Conservation (phyloP, 2,113 vertebrate genomes). For the Paraplagusia blochii region DNA sequence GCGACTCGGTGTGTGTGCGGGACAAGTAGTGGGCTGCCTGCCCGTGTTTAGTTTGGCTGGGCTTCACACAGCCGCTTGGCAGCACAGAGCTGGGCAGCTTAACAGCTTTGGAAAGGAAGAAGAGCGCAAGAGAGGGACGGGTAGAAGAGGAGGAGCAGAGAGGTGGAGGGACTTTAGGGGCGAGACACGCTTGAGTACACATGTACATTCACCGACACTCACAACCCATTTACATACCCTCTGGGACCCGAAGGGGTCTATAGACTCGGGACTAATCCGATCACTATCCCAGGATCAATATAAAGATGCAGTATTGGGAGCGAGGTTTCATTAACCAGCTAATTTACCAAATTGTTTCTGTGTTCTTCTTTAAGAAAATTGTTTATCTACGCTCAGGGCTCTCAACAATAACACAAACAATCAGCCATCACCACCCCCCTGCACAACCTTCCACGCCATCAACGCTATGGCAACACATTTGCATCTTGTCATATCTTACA, state of each 20-base stretch:
- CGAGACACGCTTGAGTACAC: slow-evolving; percentile 46
- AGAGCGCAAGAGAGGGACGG: slow-evolving; percentile 68
- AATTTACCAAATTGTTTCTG: slow-evolving; percentile 18
- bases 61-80: slow-evolving; percentile 90
- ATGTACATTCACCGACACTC: slow-evolving; percentile 32
- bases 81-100: slow-evolving; percentile 83
- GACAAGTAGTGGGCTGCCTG: slow-evolving; percentile 85
- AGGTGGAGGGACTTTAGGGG: slow-evolving; percentile 63
- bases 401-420: slow-evolving; percentile 22
- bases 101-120: slow-evolving; percentile 75
- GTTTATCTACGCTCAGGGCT: slow-evolving; percentile 5
- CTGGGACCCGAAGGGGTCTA: slow-evolving; percentile 24
- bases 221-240: slow-evolving; percentile 50
- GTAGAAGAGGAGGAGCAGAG: slow-evolving; percentile 42
- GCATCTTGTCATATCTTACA: slow-evolving; percentile 77
- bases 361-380: slow-evolving; percentile 1
- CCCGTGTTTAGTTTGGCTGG: slow-evolving; percentile 96
- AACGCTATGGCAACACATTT: slow-evolving; percentile 64
- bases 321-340: slow-evolving; percentile 4
- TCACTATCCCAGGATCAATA: slow-evolving; percentile 50
- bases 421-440: slow-evolving; percentile 21
- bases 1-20: slow-evolving; percentile 49
- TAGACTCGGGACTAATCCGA: slow-evolving; percentile 43
- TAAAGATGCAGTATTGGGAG: slow-evolving; percentile 33
- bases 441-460: slow-evolving; percentile 19